Conservation (phyloP, 2,797 vertebrate genomes). For the Halcyon leucocephala region DNA sequence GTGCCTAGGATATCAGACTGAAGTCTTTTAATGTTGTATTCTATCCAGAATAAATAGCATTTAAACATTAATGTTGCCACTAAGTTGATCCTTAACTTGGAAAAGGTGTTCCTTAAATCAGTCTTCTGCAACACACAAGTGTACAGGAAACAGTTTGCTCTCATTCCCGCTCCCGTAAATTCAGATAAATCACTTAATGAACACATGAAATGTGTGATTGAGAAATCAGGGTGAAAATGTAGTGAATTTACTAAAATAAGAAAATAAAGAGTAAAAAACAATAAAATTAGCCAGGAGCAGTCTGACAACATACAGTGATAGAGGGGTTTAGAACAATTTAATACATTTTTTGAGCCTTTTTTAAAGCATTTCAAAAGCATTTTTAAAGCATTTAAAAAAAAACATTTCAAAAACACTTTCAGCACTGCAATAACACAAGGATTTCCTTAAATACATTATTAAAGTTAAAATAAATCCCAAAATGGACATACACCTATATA, state of each 20-base stretch:
- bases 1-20: background rate
- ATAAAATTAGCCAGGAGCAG: background rate
- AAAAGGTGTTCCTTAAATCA: constrained; percentile 21
- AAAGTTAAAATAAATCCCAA: background rate
- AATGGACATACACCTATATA: background rate
- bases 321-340: background rate
- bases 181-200: background rate
- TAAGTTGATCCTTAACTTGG: background rate
- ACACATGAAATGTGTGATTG: background rate
- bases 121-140: background rate
- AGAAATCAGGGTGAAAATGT: background rate
- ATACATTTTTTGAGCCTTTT: background rate
- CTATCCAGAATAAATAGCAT: constrained; percentile 25
- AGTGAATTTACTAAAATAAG: background rate
- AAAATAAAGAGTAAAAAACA: background rate
- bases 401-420: background rate
- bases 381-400: background rate
- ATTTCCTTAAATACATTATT: background rate
- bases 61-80: constrained; percentile 4
- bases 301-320: background rate
- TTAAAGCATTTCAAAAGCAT: background rate
- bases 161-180: background rate
- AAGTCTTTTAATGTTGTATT: background rate
- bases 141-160: background rate
- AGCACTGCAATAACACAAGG: background rate